phyloP scores from a whole-genome alignment of 2,888 invertebrate genomes.

The Cephus pygmeus region DNA sequence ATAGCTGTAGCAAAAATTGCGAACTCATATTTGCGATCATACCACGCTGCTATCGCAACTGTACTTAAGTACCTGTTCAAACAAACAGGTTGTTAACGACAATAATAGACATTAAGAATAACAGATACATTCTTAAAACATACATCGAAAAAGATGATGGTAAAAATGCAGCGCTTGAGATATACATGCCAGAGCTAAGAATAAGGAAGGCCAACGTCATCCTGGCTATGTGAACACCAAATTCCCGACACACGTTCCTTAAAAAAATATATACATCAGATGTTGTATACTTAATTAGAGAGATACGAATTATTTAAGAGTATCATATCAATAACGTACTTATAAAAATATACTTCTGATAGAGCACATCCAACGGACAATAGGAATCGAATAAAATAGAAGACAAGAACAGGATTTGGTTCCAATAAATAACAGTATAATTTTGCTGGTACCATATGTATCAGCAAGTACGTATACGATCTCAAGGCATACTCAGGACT shows the following conservation, averaged over 20 bases:
- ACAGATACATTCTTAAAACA: slow-evolving; percentile 26
- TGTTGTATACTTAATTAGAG: slow-evolving; percentile 13
- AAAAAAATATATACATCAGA: slow-evolving; percentile 48
- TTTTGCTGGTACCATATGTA: slow-evolving; percentile 90
- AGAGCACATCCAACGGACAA: slow-evolving; percentile 84
- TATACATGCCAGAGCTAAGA: slow-evolving; percentile 92
- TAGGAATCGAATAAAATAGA: slow-evolving; percentile 87
- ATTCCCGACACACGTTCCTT: slow-evolving; percentile 89
- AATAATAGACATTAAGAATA: not conserved
- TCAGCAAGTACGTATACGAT: slow-evolving; percentile 92
- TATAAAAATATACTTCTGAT: slow-evolving; percentile 93
- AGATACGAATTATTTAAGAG: not conserved
- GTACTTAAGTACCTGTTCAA: slow-evolving; percentile 76
- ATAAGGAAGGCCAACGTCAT: slow-evolving; percentile 83
- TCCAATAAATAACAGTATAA: slow-evolving; percentile 80
- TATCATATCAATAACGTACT: slow-evolving; percentile 72
- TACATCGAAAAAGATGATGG: slow-evolving; percentile 95
- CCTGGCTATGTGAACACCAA: slow-evolving; percentile 89
- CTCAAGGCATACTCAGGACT: slow-evolving; percentile 93
- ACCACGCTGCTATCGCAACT: slow-evolving; percentile 90
- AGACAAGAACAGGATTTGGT: slow-evolving; percentile 85
- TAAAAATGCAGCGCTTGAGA: slow-evolving; percentile 86
- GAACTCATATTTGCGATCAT: slow-evolving; percentile 80
- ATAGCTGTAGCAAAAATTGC: slow-evolving; percentile 88
- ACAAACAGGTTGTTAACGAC: slow-evolving; percentile 8